Base-by-base conservation (phyloP, 2,113 vertebrate genomes). In the Ardeotis arabs region DNA sequence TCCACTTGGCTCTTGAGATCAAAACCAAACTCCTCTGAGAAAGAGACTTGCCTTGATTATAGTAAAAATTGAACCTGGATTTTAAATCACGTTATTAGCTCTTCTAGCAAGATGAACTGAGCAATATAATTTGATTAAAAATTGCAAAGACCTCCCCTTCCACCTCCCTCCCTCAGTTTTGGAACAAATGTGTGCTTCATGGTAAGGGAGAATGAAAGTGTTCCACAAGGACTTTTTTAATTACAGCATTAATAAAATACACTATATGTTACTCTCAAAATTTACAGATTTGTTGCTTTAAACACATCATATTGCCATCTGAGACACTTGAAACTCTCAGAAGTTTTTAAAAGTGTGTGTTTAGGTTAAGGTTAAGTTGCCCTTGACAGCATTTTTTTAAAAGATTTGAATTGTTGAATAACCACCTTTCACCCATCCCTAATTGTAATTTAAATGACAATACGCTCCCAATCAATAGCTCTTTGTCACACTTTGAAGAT, bases 401-500 rank as follows among this genome's bases (percentile, higher is more conserved):
- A 99, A 98, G 98, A 98, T 98, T 98, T 98, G 98, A 98, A 98
- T 96, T 98, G 98, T 98, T 98, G 98, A 98, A 98, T 98, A 98
- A 98, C 98, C 98, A 99, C 98, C 98, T 98, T 97, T 98, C 98
- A 98, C 98, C 99, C 97, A 97, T 97, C 97, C 98, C 98, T 99
- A 98, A 99, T 99, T 99, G 98, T 98, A 99, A 99, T 99, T 98
- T 99, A 99, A 99, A 99, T 99, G 98, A 99, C 99, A 99, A 99
- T 99, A 98, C 98, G 98, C 98, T 98, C 96, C 98, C 97, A 99
- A 99, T 99, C 99, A 99, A 99, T 99, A 99, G 98, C 98, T 98
- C 98, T 98, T 98, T 98, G 98, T 99, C 98, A 97, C 98, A 98
- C 98, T 98, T 98, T 98, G 98, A 98, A 99, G 98, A 99, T 99